Evolutionary conservation across 2,113 vertebrate genomes (phyloP), one percentile per base, ranked within the genome.

Genomic region (Myanophis thanlyinensis): DNA sequence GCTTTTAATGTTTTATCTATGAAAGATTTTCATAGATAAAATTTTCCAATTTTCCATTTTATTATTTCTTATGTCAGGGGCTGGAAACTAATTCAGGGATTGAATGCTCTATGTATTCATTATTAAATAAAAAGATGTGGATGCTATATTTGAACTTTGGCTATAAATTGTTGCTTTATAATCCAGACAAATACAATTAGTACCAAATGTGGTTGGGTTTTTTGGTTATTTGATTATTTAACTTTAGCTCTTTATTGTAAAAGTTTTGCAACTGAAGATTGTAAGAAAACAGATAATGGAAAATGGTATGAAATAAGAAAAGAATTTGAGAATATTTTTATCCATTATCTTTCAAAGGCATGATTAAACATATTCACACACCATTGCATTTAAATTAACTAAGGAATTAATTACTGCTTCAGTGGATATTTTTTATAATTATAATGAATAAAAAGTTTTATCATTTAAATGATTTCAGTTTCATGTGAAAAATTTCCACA

Each of bases 151-250:
- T 97, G 97, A 97, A 97, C 95, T 96, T 94, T 93, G 95, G 97
- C 97, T 97, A 96, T 97, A 98, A 98, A 98, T 97, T 97, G 97
- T 97, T 97, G 97, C 88, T 98, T 98, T 98, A 97, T 98, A 97
- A 98, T 98, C 95, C 95, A 96, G 97, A 97, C 97, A 98, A 97
- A 97, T 97, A 96, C 25, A 96, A 25, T 35, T 94, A 96, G 97
- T 95, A 97, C 95, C 95, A 95, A 97, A 97, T 94, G 96, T 94
- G 97, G 97, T 97, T 96, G 96, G 95, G 97, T 97, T 97, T 92
- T 2, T 95, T 95, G 95, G 95, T 93, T n/a, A 4, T 67, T 67
- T 67, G 0, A 5, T 30, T n/a, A 12, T n/a, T 96, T 95, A 97
- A 96, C 93, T 97, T 97, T 94, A 93, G 93, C 91, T 95, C 96